These are phyloP conservation scores for Crypturellus undulatus DNA, from an alignment of 2,113 vertebrate species.

Conservation along the genomic window DNA sequence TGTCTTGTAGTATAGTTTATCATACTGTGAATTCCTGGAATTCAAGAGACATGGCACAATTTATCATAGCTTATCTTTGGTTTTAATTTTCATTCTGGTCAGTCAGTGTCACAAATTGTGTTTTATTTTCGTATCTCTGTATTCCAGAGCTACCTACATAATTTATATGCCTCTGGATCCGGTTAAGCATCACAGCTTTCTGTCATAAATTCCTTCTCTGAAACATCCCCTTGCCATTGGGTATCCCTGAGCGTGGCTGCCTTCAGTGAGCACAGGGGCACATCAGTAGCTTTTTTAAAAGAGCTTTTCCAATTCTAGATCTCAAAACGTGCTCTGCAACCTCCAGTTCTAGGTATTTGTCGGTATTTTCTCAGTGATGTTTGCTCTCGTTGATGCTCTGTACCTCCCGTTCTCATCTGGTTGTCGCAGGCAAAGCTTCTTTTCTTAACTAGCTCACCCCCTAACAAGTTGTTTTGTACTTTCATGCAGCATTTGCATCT, in stretches of 20 bases:
- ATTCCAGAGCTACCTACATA: not conserved
- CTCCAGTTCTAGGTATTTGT: no score
- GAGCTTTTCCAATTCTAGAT: not conserved
- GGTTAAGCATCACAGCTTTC: not conserved
- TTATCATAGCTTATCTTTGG: not conserved
- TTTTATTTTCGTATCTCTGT: not conserved
- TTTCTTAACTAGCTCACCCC: not conserved
- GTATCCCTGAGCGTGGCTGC: not conserved
- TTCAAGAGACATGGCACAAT: not conserved
- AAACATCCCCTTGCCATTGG: not conserved
- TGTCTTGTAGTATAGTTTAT: not conserved
- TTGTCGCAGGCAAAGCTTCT: accelerated
- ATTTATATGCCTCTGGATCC: not conserved
- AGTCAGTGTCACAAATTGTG: not conserved
- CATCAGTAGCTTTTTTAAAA: not conserved
- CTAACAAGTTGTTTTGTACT: not conserved
- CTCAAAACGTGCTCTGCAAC: not conserved
- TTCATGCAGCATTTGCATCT: not conserved
- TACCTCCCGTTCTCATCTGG: not conserved
- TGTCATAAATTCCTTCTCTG: not conserved
- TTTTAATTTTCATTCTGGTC: not conserved
- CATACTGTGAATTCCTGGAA: not conserved
- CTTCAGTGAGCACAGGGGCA: not conserved
- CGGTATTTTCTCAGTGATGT: not conserved
- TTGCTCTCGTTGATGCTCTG: not conserved